Evolutionary conservation across 23 tunicate species (phyloP).

Genomic region (Trididemnum miniatum): DNA sequence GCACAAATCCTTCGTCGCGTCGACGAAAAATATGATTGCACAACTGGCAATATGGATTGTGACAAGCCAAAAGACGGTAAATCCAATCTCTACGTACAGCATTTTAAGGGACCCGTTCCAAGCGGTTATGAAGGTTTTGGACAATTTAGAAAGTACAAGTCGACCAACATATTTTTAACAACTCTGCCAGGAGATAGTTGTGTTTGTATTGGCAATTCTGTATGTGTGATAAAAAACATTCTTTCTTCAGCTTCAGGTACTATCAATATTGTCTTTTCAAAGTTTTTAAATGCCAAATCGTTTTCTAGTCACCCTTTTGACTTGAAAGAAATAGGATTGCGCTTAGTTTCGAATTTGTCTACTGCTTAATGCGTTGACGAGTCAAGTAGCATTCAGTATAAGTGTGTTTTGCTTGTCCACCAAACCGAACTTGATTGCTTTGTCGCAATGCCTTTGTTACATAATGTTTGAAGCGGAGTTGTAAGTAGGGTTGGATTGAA

Average conservation of each 20-base stretch:
- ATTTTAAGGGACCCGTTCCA: neutral
- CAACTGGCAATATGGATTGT: neutral
- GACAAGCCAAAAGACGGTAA: neutral
- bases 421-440: neutral
- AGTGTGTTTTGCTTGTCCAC: constrained; percentile 26
- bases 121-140: neutral
- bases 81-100: neutral
- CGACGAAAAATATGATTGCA: neutral
- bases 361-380: neutral
- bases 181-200: neutral
- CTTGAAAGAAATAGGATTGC: too few species aligned
- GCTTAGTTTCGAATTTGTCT: neutral
- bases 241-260: neutral
- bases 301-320: constrained; percentile 19
- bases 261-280: neutral
- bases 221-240: neutral
- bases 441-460: neutral
- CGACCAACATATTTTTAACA: neutral
- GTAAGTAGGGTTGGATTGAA: too few species aligned
- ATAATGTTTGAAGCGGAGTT: neutral
- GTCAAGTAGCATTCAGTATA: constrained; percentile 9
- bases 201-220: neutral
- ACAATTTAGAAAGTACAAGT: neutral
- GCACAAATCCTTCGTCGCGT: neutral
- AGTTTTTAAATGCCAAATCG: neutral